Base-by-base conservation (phyloP, 2,797 vertebrate genomes). In the Haliaeetus vocifer region DNA sequence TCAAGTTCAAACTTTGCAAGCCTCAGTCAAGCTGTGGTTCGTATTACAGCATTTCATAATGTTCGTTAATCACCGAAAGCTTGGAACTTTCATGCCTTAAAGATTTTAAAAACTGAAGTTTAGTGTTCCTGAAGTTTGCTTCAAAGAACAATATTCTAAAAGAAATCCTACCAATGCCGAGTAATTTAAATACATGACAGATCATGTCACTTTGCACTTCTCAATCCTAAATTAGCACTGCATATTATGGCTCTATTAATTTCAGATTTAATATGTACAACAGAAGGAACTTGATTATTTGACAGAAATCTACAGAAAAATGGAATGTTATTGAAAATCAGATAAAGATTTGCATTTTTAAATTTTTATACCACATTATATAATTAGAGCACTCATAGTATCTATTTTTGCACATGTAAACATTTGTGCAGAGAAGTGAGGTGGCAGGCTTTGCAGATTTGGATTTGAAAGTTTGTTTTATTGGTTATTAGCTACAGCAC, bases 121-220 rank as follows among this genome's bases (percentile, higher is more conserved):
- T 66, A 55, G 42, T 53, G 52, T 82, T 94, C 84, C 83, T 73
- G 45, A 79, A 93, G 73, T 10, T 74, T 56, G 21, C n/a, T 90
- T 91, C 42, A 88, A 45, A 87, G 67, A 94, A 15, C 66, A 79
- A 22, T 62, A 58, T 67, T 90, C 76, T 90, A 82, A 81, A 88
- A 81, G 21, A 70, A 79, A 66, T 33, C 53, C 61, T 88, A 68
- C 62, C 59, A 92, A 61, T 82, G 93, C 86, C 8, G 10, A 96
- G 53, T 90, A 83, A 91, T 94, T 96, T 75, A 71, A 73, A 59
- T 44, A 88, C 52, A 87, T 74, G 93, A 88, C 89, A 94, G 87
- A 94, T 85, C 86, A 26, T 29, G 65, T 94, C 89, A 90, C 61
- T 91, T 86, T 71, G 74, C 80, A 73, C 81, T 79, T 94, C 89